phyloP scores from a whole-genome alignment of 2,113 vertebrate species.

The Pterocles gutturalis region DNA sequence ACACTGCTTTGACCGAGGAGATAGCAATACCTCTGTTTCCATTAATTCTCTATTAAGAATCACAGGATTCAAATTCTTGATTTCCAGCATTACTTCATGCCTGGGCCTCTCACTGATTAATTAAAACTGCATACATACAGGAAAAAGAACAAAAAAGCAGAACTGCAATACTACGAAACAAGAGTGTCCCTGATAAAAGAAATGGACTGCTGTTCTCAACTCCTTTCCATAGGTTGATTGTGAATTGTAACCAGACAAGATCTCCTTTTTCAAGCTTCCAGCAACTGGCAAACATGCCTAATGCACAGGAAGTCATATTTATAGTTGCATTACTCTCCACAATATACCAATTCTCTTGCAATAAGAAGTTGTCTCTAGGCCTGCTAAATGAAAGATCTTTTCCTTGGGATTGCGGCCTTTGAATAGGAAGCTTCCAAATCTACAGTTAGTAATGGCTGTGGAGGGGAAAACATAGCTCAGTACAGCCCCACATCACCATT shows the following conservation, averaged over 20 bases:
- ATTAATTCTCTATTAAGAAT: constrained; percentile 30
- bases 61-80: constrained; percentile 5
- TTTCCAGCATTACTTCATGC: constrained; percentile 46
- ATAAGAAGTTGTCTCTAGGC: neutral
- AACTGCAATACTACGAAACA: neutral
- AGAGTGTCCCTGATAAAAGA: constrained; percentile 35
- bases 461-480: neutral
- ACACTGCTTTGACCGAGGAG: constrained; percentile 15
- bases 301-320: constrained; percentile 66
- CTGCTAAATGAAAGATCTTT: constrained; percentile 31
- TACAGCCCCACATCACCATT: neutral
- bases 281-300: constrained; percentile 40
- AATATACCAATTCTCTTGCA: constrained; percentile 55
- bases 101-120: constrained; percentile 9
- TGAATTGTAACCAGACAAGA: constrained; percentile 67
- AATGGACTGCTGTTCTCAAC: constrained; percentile 6
- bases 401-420: neutral
- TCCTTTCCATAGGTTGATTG: constrained; percentile 56
- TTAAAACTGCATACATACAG: constrained; percentile 3
- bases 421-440: neutral
- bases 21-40: constrained; percentile 36
- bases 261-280: constrained; percentile 52
- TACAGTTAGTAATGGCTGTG: neutral
- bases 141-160: constrained; percentile 27
- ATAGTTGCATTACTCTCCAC: constrained; percentile 48